phyloP scores from a whole-genome alignment of 2,888 invertebrate species.

The Flabesymbios commensalis region DNA sequence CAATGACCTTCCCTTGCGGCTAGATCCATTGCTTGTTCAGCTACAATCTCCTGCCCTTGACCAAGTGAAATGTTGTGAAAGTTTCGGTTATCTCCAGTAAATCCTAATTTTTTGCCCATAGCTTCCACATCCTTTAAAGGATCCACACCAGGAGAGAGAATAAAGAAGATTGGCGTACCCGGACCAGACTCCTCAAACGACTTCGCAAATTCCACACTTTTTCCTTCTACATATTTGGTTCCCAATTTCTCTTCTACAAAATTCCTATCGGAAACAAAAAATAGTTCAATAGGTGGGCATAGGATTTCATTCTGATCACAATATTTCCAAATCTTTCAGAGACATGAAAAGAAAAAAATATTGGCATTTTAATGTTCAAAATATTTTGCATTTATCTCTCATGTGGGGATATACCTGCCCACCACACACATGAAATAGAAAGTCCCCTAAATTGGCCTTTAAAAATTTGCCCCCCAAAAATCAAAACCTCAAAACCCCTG shows the following conservation, averaged over 20 bases:
- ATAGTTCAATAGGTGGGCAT: not conserved
- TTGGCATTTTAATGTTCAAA: not conserved
- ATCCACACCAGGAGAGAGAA: constrained; percentile 94
- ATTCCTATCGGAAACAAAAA: constrained; percentile 67
- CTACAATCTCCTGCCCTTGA: constrained; percentile 91
- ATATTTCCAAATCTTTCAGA: no score
- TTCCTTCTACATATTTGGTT: constrained; percentile 83
- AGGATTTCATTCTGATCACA: no score
- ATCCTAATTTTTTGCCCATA: constrained; percentile 81
- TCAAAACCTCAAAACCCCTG: no score
- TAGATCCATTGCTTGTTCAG: constrained; percentile 89
- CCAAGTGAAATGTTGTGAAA: constrained; percentile 95
- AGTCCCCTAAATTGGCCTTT: no score
- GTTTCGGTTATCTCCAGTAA: constrained; percentile 76
- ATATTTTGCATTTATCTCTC: no score
- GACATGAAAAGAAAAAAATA: not conserved
- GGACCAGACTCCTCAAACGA: constrained; percentile 93
- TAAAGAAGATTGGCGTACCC: constrained; percentile 93
- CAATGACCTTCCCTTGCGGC: constrained; percentile 87
- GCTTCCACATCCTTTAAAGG: constrained; percentile 94
- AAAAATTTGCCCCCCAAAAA: no score
- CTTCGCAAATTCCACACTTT: constrained; percentile 87
- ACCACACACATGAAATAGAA: no score
- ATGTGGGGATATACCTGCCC: no score
- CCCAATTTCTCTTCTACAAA: constrained; percentile 96